Evolutionary conservation across 1,140 invertebrate genomes (phyloP), one percentile per base, ranked within the genome.

Genomic region (Drosophila parabipectinata): DNA sequence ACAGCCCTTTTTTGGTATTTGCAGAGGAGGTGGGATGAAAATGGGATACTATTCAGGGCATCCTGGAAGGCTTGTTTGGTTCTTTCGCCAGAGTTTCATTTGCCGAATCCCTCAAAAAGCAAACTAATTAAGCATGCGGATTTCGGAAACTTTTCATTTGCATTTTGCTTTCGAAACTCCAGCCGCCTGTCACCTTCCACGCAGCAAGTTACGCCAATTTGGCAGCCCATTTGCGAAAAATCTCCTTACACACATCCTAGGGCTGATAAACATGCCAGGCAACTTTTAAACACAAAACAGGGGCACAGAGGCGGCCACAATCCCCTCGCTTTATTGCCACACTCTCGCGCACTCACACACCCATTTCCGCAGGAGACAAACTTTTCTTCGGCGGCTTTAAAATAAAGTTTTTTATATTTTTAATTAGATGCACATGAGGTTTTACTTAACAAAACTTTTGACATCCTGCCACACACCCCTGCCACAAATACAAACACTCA

Each of bases 391-490:
- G 78, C 78, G 82, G 82, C 82, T 83, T 87, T 87, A 88, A 87
- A 88, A 73, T 87, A 83, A 87, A 87, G 63, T 88, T 87, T 87
- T 87, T 87, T 88, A 87, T 87, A 85, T 87, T 88, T 88, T 87
- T 87, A 87, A 87, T 87, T 88, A 87, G 83, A 83, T 87, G 82
- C 82, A 87, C 82, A 87, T 87, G 82, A 88, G 82, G 79, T 87
- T 88, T 85, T 82, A 87, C 82, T 85, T 85, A 88, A 44, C 78
- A 81, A 77, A 76, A 85, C 57, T 88, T 87, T 79, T 87, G 78
- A 82, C 79, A 72, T 61, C 82, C 73, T 39, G 58, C 64, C 56
- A 15, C 14, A 15, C 66, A 30, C 47, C 47, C 60, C 54, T 21
- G 21, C 21, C 44, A 56, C 21, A 54, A 7, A 34, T 60, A 21